Percentiles rank a stretch among this genome's conserved stretches.
phyloP scores from a whole-genome alignment of 92 coral and sea anemone genomes.

The Zoanthus sansibaricus region DNA sequence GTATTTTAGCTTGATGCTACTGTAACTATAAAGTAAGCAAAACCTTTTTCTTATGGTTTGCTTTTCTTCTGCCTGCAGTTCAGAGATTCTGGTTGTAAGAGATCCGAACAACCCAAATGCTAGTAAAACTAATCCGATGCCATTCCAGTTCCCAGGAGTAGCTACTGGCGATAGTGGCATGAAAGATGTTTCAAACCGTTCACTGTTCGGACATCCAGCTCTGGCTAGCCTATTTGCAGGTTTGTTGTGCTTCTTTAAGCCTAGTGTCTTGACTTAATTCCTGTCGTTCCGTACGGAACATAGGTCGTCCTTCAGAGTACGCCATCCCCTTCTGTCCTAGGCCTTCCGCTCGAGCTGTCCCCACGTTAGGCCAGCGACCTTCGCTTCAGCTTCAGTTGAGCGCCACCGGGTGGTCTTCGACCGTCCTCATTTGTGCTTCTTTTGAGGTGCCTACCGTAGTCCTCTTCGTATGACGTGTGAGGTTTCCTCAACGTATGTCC shows the following conservation, averaged over 20 bases:
- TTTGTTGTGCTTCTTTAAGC: not conserved
- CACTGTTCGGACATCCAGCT: constrained; percentile 42
- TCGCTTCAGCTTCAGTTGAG: too few relatives aligned
- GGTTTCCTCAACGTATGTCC: too few relatives aligned
- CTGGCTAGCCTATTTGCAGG: constrained; percentile 41
- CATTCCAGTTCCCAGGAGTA: constrained; percentile 44
- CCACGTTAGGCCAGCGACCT: too few relatives aligned
- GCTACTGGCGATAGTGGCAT: constrained; percentile 1
- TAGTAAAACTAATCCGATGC: constrained; percentile 34
- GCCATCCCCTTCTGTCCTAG: too few relatives aligned
- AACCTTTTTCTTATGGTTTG: not conserved
- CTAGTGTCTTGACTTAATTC: too few relatives aligned
- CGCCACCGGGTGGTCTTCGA: too few relatives aligned
- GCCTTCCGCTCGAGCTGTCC: too few relatives aligned
- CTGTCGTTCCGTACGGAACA: too few relatives aligned
- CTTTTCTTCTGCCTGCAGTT: constrained; percentile 28
- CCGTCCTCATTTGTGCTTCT: not conserved
- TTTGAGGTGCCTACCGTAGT: not conserved
- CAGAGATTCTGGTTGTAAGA: constrained; percentile 47
- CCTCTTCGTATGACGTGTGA: too few relatives aligned
- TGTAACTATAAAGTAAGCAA: too few relatives aligned
- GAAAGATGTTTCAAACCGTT: not conserved
- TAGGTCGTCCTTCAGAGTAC: too few relatives aligned
- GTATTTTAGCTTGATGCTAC: too few relatives aligned
- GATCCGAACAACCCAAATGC: constrained; percentile 52